Base-by-base conservation (phyloP, 2,888 invertebrate genomes). In the Euphydryas editha region DNA sequence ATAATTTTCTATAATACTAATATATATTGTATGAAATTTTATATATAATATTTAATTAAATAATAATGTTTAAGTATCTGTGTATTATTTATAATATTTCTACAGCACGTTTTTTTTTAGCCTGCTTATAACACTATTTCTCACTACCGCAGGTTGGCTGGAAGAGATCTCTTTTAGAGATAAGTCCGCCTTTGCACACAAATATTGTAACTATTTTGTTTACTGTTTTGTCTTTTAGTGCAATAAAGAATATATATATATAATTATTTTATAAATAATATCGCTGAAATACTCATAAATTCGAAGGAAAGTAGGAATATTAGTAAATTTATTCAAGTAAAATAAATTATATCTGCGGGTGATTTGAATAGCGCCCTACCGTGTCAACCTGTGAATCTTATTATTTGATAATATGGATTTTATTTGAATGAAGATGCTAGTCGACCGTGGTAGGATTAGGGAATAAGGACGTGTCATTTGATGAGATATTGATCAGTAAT, bases 401-500 rank as follows among this genome's bases (percentile, higher is more conserved):
- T 62, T 2, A 15, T 24, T 24, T n/a, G 21, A n/a, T 17, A 13
- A 39, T 49, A 49, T 39, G 57, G 51, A n/a, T 3, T 51, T 18
- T 51, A 51, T 24, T 51, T n/a, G 51, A 51, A 24, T 24, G 51
- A n/a, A n/a, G 24, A 3, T 51, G 36, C 6, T 10, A 10, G 5
- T 5, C 17, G 17, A 24, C 46, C 57, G 47, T 13, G 37, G 18
- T 6, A 57, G 24, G 17, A 21, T 55, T 20, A 20, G 15, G 54
- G 46, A 59, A 60, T 55, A 37, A 44, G 55, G 54, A 55, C 36
- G 37, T 59, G 55, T 59, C 59, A 54, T 59, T 65, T 59, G 59
- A 37, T 47, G 30, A 57, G 57, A 61, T 65, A 61, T 57, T n/a
- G 65, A 66, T 51, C 56, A 51, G 61, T 66, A 60, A 57, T 57